Percentiles rank a stretch among this genome's conserved stretches.
Conservation (phyloP, 2,888 invertebrate species). For the Caenorhabditis parvicauda region DNA sequence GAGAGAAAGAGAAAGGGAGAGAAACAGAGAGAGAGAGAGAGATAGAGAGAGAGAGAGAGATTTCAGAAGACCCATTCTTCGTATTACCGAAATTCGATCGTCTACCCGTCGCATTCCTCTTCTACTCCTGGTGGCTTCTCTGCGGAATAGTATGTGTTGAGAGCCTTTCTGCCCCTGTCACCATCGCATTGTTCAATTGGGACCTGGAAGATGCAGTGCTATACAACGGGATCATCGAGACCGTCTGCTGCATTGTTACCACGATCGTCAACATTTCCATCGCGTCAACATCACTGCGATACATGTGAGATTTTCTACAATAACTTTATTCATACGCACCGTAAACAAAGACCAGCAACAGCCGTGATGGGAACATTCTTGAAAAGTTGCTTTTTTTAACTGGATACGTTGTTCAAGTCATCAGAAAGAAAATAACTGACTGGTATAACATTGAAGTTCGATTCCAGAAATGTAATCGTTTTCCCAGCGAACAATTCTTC, state of each 20-base stretch:
- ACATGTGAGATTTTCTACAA: not conserved
- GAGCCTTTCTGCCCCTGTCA: constrained; percentile 28
- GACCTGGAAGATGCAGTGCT: constrained; percentile 27
- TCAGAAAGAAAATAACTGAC: no score
- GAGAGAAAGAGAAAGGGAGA: no score
- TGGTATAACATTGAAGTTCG: no score
- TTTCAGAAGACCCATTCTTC: constrained; percentile 24
- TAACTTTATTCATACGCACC: not conserved
- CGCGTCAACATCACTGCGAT: constrained; percentile 19
- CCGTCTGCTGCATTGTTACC: constrained; percentile 24
- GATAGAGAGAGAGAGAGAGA: no score
- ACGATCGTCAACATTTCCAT: constrained; percentile 19
- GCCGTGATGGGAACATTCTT: no score
- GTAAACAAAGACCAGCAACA: no score
- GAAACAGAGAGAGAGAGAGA: no score
- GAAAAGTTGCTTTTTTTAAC: no score
- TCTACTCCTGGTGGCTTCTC: constrained; percentile 34
- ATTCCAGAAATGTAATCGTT: no score
- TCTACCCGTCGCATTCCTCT: constrained; percentile 21
- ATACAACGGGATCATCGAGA: constrained; percentile 34
- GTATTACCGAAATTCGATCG: constrained; percentile 37
- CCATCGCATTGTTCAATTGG: constrained; percentile 34
- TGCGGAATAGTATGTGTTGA: constrained; percentile 29
- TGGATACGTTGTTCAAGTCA: no score
- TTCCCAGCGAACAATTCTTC: constrained; percentile 1